Conservation (phyloP, 2,888 invertebrate species). For the Hanleya hanleyi region DNA sequence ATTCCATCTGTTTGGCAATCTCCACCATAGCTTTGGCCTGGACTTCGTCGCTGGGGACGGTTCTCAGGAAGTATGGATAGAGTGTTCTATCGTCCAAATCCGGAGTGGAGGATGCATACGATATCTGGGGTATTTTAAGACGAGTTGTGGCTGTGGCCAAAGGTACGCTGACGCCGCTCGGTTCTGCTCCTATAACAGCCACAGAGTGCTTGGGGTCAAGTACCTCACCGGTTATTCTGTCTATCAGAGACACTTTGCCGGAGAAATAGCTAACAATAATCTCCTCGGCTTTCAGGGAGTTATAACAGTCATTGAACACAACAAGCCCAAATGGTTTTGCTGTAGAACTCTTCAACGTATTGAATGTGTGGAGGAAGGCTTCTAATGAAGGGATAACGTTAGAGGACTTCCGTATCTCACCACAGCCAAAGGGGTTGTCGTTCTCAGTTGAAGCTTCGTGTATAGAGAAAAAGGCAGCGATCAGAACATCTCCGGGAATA, state of each 20-base stretch:
- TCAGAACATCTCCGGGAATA: slow-evolving; percentile 51
- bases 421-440: slow-evolving; percentile 34
- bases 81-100: slow-evolving; percentile 56
- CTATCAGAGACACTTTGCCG: slow-evolving; percentile 33
- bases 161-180: slow-evolving; percentile 59
- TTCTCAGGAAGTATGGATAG: slow-evolving; percentile 66
- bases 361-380: slow-evolving; percentile 48
- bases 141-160: slow-evolving; percentile 50
- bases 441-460: slow-evolving; percentile 39
- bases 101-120: slow-evolving; percentile 59
- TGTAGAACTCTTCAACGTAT: too few relatives aligned
- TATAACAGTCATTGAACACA: slow-evolving; percentile 65
- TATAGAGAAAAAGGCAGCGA: slow-evolving; percentile 58
- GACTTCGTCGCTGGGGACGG: slow-evolving; percentile 63
- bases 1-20: slow-evolving; percentile 51
- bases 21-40: slow-evolving; percentile 59
- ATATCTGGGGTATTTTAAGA: slow-evolving; percentile 57
- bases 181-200: slow-evolving; percentile 77
- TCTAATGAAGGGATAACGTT: slow-evolving; percentile 56
- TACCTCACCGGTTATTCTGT: slow-evolving; percentile 25
- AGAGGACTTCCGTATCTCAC: slow-evolving; percentile 44
- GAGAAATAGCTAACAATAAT: slow-evolving; percentile 31
- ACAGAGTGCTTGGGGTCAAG: slow-evolving; percentile 46
- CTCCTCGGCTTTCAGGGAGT: slow-evolving; percentile 21
- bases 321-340: slow-evolving; percentile 54